Evolutionary conservation across 1,140 invertebrate genomes (phyloP).

Genomic region (Rhopalosiphum maidis): DNA sequence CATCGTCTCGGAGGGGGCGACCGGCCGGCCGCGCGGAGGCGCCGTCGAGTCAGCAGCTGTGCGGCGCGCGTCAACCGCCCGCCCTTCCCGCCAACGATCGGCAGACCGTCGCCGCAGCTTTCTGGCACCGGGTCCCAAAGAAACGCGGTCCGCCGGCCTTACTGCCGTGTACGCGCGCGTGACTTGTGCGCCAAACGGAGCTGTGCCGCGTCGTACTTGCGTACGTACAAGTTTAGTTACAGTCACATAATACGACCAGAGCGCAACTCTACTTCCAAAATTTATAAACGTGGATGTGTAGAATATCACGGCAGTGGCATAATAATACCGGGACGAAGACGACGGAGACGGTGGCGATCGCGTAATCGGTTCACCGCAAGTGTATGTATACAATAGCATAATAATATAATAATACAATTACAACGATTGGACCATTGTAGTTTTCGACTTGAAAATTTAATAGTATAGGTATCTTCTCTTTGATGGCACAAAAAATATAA

Average conservation of each 20-base stretch:
- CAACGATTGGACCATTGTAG: neutral
- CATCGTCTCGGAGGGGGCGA: neutral
- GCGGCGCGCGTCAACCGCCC: conserved; percentile 19
- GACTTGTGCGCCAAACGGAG: conserved; percentile 26
- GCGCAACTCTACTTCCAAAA: neutral
- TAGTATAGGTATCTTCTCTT: no score
- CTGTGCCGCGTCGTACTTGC: neutral
- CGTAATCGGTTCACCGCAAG: neutral
- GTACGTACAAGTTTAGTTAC: neutral
- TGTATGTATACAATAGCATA: neutral
- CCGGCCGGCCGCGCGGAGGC: neutral
- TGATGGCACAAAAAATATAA: no score
- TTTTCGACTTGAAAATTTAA: neutral
- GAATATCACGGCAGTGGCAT: neutral
- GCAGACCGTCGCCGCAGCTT: conserved; percentile 24
- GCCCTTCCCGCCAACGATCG: neutral
- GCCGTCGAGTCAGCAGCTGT: conserved; percentile 49
- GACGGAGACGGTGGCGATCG: neutral
- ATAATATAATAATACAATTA: neutral
- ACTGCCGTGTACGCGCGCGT: neutral
- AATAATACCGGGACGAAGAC: neutral
- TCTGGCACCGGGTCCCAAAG: conserved; percentile 50
- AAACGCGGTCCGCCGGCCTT: conserved; percentile 23
- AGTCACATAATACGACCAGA: neutral
- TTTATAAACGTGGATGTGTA: neutral